Percentiles rank a stretch among this genome's conserved stretches.
phyloP scores from a whole-genome alignment of 2,797 vertebrate species.

The Florisuga fusca region DNA sequence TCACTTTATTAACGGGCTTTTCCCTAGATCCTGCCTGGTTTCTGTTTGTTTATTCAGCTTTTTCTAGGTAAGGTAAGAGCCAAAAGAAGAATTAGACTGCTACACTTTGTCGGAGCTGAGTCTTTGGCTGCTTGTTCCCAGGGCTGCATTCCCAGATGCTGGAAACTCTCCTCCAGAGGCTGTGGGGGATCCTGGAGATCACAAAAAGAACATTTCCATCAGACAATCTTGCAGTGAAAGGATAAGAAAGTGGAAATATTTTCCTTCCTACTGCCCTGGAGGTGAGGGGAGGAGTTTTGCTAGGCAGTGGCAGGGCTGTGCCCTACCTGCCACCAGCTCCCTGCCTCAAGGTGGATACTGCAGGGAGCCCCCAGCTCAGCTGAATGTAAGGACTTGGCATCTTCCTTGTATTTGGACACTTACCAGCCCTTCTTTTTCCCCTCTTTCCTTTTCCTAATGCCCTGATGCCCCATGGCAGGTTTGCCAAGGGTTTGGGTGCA shows the following conservation, averaged over 20 bases:
- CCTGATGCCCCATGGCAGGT: neutral
- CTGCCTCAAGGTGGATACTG: neutral
- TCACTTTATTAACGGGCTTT: neutral
- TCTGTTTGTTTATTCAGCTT: slow-evolving; percentile 11
- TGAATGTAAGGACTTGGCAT: neutral
- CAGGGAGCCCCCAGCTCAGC: neutral
- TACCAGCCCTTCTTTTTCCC: neutral
- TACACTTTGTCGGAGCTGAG: neutral
- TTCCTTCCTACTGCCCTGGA: neutral
- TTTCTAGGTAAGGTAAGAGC: neutral
- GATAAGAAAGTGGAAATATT: neutral
- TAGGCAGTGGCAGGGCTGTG: neutral
- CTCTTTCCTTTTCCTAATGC: neutral
- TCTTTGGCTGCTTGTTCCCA: neutral
- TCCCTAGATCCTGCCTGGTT: neutral
- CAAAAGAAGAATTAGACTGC: slow-evolving; percentile 14
- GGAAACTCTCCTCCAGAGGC: neutral
- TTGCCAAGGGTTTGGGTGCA: neutral
- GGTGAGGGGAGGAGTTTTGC: neutral
- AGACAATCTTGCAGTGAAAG: neutral
- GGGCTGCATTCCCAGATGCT: neutral
- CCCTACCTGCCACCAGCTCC: accelerated
- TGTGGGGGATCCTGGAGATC: neutral
- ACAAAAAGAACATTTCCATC: neutral
- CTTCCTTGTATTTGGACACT: neutral